A percentile compares a stretch with the other conserved stretches of the same genome.
phyloP scores from a whole-genome alignment of 2,888 invertebrate species.

The Coelopa pilipes region DNA sequence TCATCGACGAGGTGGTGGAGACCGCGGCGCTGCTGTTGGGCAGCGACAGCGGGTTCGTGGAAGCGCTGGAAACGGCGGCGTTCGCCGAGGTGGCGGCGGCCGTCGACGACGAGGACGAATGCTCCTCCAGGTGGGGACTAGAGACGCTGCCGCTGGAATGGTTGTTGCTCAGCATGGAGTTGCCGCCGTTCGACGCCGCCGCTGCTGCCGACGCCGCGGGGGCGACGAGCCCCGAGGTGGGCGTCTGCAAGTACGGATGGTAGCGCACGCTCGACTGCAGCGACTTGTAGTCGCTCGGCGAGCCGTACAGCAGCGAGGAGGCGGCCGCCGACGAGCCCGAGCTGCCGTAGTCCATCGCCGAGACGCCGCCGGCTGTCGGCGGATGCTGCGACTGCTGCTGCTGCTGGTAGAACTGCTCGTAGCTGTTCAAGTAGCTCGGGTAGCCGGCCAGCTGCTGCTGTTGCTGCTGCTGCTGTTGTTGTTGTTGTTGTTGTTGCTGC shows the following conservation, averaged over 20 bases:
- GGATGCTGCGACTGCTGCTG: slow-evolving; percentile 53
- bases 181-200: slow-evolving; percentile 34
- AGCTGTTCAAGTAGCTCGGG: slow-evolving; percentile 61
- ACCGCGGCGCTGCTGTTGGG: slow-evolving; percentile 48
- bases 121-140: slow-evolving; percentile 27
- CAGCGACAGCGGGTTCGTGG: too few species aligned
- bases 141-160: slow-evolving; percentile 22
- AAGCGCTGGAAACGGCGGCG: slow-evolving; percentile 15
- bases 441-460: slow-evolving; percentile 50
- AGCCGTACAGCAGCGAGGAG: background rate
- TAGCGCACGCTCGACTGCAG: slow-evolving; percentile 54
- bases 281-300: slow-evolving; percentile 38
- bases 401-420: slow-evolving; percentile 66
- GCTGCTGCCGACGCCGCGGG: slow-evolving; percentile 35
- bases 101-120: slow-evolving; percentile 25
- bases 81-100: background rate
- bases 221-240: slow-evolving; percentile 48
- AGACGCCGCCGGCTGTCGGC: background rate
- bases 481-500: slow-evolving; percentile 44
- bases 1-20: slow-evolving; percentile 53
- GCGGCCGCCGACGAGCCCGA: slow-evolving; percentile 10
- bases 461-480: slow-evolving; percentile 46
- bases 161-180: background rate
- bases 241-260: slow-evolving; percentile 60
- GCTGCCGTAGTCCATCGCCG: slow-evolving; percentile 19